Base-by-base conservation (phyloP, 1,140 invertebrate genomes). In the Microplitis mediator region DNA sequence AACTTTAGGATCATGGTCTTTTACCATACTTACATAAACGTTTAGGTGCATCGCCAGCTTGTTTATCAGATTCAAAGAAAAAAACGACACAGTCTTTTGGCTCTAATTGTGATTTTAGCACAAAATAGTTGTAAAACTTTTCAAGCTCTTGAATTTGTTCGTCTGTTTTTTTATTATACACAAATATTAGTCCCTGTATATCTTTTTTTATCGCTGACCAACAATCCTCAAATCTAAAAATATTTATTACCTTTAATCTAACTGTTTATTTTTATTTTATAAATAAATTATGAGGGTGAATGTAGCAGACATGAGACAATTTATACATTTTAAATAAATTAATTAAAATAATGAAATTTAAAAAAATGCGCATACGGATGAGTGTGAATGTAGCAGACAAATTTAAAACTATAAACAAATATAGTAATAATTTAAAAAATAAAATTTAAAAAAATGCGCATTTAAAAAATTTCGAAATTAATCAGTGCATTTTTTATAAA, bases 141-240 rank as follows among this genome's bases (percentile, higher is more conserved):
- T 94, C 92, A 75, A 95, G 82, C 78, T 93, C 90, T 80, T 90
- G 89, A 39, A 90, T 81, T 74, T 88, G 88, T 61, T 88, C 87
- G 31, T 89, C 86, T 4, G 87, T 86, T 63, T 89, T 89, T 16
- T 90, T 88, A 77, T 91, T 93, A 75, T 91, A 94, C 4, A 95
- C 92, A 77, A 95, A 89, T 61, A 95, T 89, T n/a, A 94, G 89
- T 31, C 93, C 94, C 77, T 91, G 89, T 3, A 90, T 86, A 79
- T 92, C 91, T 80, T 89, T 87, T 56, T 91, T 90, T 72, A 95
- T 88, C 6, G 92, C 92, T 64, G 94, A 91, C 94, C 94, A 95
- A 81, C 92, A 95, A 13, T 88, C 88, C 82, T 93, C 91, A 86
- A 90, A 94, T 78, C 93, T 95, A 75, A 81, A 83, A 76, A 45